These are phyloP conservation scores for Odontocolon sp. DNA, from an alignment of 2,888 invertebrate species.

Conservation along the genomic window DNA sequence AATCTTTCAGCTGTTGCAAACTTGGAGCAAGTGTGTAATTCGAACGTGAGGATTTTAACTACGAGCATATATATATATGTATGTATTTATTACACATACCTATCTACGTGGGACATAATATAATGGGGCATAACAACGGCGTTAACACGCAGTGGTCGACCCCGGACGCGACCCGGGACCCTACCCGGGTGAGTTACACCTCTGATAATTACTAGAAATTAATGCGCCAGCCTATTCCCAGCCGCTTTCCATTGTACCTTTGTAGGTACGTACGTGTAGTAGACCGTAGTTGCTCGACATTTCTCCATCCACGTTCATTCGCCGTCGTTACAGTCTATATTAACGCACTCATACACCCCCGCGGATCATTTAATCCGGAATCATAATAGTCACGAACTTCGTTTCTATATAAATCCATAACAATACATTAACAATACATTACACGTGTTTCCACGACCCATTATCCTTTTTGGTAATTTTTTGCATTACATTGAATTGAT, in stretches of 20 bases:
- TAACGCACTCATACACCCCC: conserved; percentile 2
- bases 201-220: conserved; percentile 78
- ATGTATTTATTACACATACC: conserved; percentile 20
- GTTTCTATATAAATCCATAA: neutral
- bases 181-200: conserved; percentile 77
- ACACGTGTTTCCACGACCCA: neutral
- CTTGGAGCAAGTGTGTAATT: conserved; percentile 11
- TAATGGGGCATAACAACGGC: conserved; percentile 81
- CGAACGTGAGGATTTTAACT: conserved; percentile 21
- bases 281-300: conserved; percentile 18
- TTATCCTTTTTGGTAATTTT: neutral
- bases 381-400: neutral
- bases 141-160: conserved; percentile 79
- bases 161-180: conserved; percentile 78
- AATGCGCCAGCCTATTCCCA: conserved; percentile 61
- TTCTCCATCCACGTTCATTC: conserved; percentile 40
- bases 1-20: conserved; percentile 21
- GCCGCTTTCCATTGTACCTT: conserved; percentile 57
- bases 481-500: neutral
- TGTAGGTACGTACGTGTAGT: conserved; percentile 32
- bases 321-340: conserved; percentile 17
- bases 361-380: conserved; percentile 15
- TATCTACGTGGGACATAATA: conserved; percentile 73
- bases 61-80: conserved; percentile 8
- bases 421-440: neutral